Conservation (phyloP, 2,797 vertebrate species). For the Todus mexicanus region DNA sequence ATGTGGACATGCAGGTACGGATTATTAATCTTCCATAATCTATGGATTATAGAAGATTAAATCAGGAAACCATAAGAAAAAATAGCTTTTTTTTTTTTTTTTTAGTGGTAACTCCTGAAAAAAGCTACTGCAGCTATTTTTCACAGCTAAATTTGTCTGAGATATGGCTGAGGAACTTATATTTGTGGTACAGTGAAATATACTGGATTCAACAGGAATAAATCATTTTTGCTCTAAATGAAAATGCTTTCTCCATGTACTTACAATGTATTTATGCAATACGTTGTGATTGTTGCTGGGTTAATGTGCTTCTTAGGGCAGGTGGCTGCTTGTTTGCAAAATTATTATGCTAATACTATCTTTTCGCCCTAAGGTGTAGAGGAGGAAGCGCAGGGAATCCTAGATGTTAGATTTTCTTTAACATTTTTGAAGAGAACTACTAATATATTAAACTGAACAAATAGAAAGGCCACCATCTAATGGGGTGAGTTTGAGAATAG, state of each 20-base stretch:
- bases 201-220: not conserved
- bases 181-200: not conserved
- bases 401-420: not conserved
- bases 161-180: not conserved
- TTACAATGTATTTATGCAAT: not conserved
- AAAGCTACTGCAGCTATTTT: not conserved
- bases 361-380: not conserved
- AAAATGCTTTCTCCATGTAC: not conserved
- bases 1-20: not conserved
- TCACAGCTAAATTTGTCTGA: not conserved
- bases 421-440: not conserved
- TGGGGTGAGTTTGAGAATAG: not conserved
- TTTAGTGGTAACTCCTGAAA: not conserved
- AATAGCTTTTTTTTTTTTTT: not conserved
- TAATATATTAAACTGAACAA: not conserved
- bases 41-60: not conserved
- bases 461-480: not conserved
- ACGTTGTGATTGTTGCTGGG: not conserved
- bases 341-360: not conserved
- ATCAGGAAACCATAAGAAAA: not conserved
- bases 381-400: not conserved
- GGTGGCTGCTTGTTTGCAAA: not conserved
- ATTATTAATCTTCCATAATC: not conserved
- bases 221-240: not conserved
- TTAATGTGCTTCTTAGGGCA: not conserved